Conservation (phyloP, 2,888 invertebrate species). For the Stictocephala bisonia region DNA sequence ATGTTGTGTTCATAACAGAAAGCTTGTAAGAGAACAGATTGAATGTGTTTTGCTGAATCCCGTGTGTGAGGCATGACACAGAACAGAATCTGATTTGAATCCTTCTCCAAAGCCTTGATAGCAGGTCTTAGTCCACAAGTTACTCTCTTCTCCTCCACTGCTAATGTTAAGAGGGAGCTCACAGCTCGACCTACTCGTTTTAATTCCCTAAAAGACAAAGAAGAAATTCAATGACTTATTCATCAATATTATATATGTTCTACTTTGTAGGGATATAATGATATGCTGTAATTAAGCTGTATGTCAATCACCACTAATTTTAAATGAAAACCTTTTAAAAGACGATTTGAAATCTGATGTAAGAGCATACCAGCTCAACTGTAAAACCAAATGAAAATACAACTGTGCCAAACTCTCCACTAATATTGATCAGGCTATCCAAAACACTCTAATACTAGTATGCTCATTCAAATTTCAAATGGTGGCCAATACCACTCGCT, state of each 20-base stretch:
- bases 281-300: no score
- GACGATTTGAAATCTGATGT: no score
- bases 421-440: no score
- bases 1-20: slow-evolving; percentile 48
- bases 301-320: no score
- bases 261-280: no score
- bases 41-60: slow-evolving; percentile 43
- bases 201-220: slow-evolving; percentile 32
- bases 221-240: neutral
- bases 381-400: no score
- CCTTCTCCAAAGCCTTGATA: slow-evolving; percentile 34
- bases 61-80: slow-evolving; percentile 39
- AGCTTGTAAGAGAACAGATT: slow-evolving; percentile 43
- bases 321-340: no score
- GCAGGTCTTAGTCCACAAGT: slow-evolving; percentile 46
- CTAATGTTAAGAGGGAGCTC: slow-evolving; percentile 21
- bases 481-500: no score
- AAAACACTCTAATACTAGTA: no score
- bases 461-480: no score
- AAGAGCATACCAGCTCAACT: no score
- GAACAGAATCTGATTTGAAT: slow-evolving; percentile 33
- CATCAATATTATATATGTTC: neutral
- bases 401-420: no score
- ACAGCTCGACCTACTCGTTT: slow-evolving; percentile 41
- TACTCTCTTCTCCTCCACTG: slow-evolving; percentile 31